phyloP scores from a whole-genome alignment of 35 echinoderm and acorn worm species.

The Nesometra sesokonis region DNA sequence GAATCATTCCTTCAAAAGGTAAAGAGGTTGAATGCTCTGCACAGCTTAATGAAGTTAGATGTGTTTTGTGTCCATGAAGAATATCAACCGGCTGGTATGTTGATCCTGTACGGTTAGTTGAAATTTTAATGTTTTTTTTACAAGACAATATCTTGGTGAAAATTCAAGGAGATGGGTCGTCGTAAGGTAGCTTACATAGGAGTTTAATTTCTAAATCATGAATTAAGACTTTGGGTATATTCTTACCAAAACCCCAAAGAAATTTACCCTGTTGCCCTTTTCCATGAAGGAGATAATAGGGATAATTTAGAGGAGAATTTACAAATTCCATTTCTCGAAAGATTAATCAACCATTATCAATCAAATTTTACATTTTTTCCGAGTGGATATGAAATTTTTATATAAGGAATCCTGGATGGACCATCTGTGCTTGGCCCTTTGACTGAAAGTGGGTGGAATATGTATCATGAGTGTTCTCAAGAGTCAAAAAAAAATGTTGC shows the following conservation, averaged over 20 bases:
- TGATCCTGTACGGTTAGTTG: constrained; percentile 21
- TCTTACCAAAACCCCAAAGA: no score
- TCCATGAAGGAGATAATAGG: no score
- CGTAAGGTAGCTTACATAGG: not conserved
- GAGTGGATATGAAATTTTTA: constrained; percentile 30
- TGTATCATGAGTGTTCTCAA: no score
- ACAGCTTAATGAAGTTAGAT: constrained; percentile 2
- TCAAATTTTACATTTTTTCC: not conserved
- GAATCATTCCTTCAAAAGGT: not conserved
- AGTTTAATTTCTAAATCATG: not conserved
- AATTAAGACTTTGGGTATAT: no score
- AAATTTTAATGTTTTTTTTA: constrained; percentile 12
- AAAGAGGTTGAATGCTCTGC: not conserved
- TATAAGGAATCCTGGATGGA: constrained; percentile 33
- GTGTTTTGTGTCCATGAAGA: constrained; percentile 15
- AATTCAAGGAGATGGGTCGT: constrained; percentile 8
- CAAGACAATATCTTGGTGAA: not conserved
- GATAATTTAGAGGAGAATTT: constrained; percentile 35
- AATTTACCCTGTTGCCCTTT: no score
- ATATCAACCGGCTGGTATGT: constrained; percentile 29
- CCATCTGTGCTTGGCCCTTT: no score
- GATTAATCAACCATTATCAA: not conserved
- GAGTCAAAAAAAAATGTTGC: no score
- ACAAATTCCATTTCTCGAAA: not conserved
- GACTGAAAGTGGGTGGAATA: no score